Conservation (phyloP, 1,140 invertebrate genomes). For the Babylonia areolata region DNA sequence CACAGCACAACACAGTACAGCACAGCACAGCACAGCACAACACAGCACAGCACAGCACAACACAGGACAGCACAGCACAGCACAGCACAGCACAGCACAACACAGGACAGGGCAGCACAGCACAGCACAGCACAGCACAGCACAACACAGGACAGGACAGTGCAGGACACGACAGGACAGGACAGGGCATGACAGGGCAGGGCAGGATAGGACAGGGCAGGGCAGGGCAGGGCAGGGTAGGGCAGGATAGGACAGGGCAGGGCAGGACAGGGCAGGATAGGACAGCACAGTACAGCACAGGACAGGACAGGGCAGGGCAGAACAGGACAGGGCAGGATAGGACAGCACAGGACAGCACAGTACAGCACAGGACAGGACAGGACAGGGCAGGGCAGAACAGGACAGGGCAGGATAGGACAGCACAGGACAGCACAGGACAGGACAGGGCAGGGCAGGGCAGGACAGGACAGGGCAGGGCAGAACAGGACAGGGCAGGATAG, state of each 20-base stretch:
- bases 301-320: slow-evolving; percentile 55
- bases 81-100: slow-evolving; percentile 25
- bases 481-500: no score
- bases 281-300: slow-evolving; percentile 58
- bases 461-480: no score
- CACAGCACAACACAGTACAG: slow-evolving; percentile 36
- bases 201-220: slow-evolving; percentile 49
- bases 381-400: no score
- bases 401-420: no score
- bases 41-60: slow-evolving; percentile 31
- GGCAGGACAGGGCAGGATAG: slow-evolving; percentile 53
- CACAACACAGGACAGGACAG: slow-evolving; percentile 51
- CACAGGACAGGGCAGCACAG: slow-evolving; percentile 34
- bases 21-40: slow-evolving; percentile 39
- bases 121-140: slow-evolving; percentile 33
- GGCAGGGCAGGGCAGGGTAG: slow-evolving; percentile 49
- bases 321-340: slow-evolving; percentile 46
- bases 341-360: slow-evolving; percentile 47
- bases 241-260: slow-evolving; percentile 52
- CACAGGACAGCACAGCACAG: slow-evolving; percentile 12
- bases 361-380: slow-evolving; percentile 51
- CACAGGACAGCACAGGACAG: no score
- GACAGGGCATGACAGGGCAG: slow-evolving; percentile 40
- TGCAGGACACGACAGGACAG: slow-evolving; percentile 55
- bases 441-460: no score